A percentile compares a stretch with the other conserved stretches of the same genome.
These are phyloP conservation scores for Umimayanthus chanpuru DNA, from an alignment of 92 coral and sea anemone genomes.

Conservation along the genomic window DNA sequence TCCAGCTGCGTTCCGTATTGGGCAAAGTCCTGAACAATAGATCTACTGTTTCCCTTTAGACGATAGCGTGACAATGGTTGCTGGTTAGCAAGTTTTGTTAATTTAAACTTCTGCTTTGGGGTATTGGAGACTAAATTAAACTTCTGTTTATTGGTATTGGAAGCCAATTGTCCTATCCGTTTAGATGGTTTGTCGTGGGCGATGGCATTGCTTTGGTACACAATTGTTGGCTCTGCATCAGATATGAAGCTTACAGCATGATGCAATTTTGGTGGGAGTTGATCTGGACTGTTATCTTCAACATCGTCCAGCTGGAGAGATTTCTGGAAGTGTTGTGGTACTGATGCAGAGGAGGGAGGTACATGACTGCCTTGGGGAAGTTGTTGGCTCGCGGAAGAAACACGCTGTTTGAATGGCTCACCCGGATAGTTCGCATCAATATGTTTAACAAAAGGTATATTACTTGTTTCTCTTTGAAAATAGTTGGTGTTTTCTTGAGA, in stretches of 20 bases:
- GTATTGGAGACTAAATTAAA: neutral
- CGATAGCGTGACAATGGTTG: neutral
- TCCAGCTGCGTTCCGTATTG: conserved; percentile 1
- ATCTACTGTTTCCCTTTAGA: conserved; percentile 8
- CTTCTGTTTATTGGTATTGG: neutral
- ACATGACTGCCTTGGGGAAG: neutral
- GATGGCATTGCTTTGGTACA: neutral
- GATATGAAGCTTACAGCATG: neutral
- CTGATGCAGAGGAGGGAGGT: neutral
- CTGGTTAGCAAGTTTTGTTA: neutral
- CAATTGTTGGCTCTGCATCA: neutral
- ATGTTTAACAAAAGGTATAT: no score
- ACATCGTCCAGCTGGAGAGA: neutral
- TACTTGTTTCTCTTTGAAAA: neutral
- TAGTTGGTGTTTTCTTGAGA: neutral
- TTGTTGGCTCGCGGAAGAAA: neutral
- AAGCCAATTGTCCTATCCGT: neutral
- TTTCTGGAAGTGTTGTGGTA: no score
- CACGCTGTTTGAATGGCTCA: neutral
- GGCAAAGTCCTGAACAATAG: neutral
- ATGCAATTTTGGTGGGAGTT: neutral
- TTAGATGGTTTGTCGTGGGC: neutral
- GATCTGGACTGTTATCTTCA: neutral
- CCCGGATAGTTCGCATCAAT: neutral
- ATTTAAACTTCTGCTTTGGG: neutral